Evolutionary conservation across 2,888 invertebrate species (phyloP), one percentile per base, ranked within the genome.

Genomic region (Lathronympha strigana): DNA sequence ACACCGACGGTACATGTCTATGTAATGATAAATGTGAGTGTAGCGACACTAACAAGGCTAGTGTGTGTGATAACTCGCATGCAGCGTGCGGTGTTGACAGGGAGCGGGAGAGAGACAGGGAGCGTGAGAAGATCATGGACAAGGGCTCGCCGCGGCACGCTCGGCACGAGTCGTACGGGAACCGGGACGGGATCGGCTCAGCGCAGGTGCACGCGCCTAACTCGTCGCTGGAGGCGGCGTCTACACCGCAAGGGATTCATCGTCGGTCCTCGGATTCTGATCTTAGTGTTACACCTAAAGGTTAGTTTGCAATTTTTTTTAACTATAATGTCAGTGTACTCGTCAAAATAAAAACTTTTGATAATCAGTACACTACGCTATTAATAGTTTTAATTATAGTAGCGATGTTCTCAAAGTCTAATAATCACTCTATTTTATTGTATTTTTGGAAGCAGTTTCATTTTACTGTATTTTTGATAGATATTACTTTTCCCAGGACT

Each of bases 241-340:
- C 93, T 0, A 90, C 91, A 38, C 93, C 83, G 57, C 81, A 83
- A 86, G 93, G 86, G 88, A 96, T 91, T 68, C 95, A 96, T 79
- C 93, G 98, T 60, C 93, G 98, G 73, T 98, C 98, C 3, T 98
- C 98, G 2, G 98, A 98, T 86, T 98, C 98, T 0, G 98, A 98
- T 88, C 92, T 98, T 72, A 98, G 97, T 90, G 95, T 97, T 54
- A 97, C 98, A 11, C 97, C 98, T 4, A 98, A 97, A 96, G 98
- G 98, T 98, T 61, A 71, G 78, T 72, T 17, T 31, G 28, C 17
- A 28, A 19, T 11, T 28, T 19, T 2, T 21, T 1, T 4, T 31
- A 31, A n/a, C n/a, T n/a, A n/a, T n/a, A n/a, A n/a, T n/a, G n/a
- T n/a, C n/a, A n/a, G n/a, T n/a, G n/a, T n/a, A n/a, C n/a, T n/a